Evolutionary conservation across 2,113 vertebrate genomes (phyloP).

Genomic region (Apistogramma diplotaenia): DNA sequence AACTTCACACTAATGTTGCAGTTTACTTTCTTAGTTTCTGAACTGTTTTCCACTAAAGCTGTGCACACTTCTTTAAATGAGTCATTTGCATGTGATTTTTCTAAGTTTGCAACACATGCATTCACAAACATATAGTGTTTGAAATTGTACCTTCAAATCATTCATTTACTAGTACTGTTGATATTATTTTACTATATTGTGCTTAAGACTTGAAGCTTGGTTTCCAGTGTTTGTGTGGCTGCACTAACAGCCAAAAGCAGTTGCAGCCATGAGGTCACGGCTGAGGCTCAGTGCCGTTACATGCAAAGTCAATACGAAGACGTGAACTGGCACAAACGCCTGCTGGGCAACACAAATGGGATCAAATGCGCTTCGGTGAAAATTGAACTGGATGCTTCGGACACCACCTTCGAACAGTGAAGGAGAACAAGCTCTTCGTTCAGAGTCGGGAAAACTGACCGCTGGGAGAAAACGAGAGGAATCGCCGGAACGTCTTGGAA

Average conservation of each 20-base stretch:
- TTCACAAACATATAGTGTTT: background rate
- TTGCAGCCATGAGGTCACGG: too few relatives aligned
- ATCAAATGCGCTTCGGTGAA: background rate
- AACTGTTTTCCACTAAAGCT: too few relatives aligned
- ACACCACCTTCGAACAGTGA: background rate
- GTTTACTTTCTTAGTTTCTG: background rate
- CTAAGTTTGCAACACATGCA: background rate
- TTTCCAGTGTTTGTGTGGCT: background rate
- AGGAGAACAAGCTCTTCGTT: background rate
- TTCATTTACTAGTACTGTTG: background rate
- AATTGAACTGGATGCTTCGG: background rate
- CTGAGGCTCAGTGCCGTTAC: too few relatives aligned
- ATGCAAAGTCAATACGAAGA: too few relatives aligned
- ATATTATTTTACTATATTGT: background rate
- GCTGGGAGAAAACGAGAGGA: background rate
- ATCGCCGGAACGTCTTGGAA: background rate
- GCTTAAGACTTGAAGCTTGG: background rate
- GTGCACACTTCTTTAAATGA: background rate
- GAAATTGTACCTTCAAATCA: background rate
- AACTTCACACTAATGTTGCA: background rate
- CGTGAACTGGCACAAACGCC: background rate
- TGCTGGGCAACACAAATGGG: background rate
- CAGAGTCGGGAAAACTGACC: background rate
- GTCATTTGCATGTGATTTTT: background rate
- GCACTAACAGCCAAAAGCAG: background rate